Percentiles rank a stretch among this genome's conserved stretches.
These are phyloP conservation scores for Amblyraja radiata DNA, from an alignment of 2,797 vertebrate genomes.

Conservation along the genomic window DNA sequence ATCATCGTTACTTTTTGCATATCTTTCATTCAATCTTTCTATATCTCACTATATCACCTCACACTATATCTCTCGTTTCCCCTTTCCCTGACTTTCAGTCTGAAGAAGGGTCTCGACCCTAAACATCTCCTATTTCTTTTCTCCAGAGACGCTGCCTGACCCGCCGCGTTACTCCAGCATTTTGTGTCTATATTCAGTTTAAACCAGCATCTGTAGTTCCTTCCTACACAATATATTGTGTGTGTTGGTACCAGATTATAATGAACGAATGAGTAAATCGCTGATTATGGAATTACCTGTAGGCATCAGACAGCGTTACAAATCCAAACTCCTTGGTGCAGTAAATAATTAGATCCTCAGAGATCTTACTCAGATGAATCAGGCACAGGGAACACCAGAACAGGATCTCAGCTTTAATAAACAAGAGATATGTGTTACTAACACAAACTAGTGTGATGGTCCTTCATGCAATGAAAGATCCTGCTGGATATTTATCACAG, in stretches of 20 bases:
- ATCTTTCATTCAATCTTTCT: no score
- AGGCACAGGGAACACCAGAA: slow-evolving; percentile 81
- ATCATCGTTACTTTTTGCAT: no score
- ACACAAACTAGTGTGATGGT: neutral
- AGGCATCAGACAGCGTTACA: slow-evolving; percentile 74
- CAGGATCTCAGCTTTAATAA: slow-evolving; percentile 74
- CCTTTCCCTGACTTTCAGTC: no score
- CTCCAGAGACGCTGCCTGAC: no score
- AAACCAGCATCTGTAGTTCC: no score
- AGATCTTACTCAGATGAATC: slow-evolving; percentile 86
- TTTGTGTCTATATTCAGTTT: no score
- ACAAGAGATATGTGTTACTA: neutral
- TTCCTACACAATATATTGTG: no score
- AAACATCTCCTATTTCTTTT: no score
- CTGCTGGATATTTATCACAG: neutral
- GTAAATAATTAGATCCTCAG: slow-evolving; percentile 84
- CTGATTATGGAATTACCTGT: slow-evolving; percentile 58
- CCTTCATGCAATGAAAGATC: neutral
- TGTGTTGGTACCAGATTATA: neutral
- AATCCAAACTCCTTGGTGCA: slow-evolving; percentile 89
- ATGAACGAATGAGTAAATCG: neutral
- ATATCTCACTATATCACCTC: no score
- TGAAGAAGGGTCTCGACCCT: no score
- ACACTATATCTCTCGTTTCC: no score
- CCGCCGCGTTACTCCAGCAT: no score